A percentile compares a stretch with the other conserved stretches of the same genome.
These are phyloP conservation scores for Fistularia commersonii DNA, from an alignment of 2,797 vertebrate species.

Conservation along the genomic window DNA sequence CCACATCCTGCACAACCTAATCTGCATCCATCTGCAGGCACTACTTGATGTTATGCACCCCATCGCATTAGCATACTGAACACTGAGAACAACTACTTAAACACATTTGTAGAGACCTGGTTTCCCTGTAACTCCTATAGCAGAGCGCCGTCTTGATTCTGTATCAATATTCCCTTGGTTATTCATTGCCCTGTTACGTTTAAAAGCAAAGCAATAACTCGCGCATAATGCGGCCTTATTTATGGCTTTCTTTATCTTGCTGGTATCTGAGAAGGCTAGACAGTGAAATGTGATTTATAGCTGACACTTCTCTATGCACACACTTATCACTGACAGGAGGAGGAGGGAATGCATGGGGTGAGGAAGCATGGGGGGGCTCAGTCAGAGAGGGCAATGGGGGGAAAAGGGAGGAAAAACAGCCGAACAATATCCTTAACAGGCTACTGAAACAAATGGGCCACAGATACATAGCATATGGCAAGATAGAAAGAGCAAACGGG, in stretches of 20 bases:
- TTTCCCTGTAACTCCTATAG: constrained; percentile 32
- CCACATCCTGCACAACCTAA: constrained; percentile 57
- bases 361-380: constrained; percentile 59
- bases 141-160: constrained; percentile 35
- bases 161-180: constrained; percentile 36
- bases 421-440: constrained; percentile 56
- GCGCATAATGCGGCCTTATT: constrained; percentile 55
- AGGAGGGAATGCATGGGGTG: constrained; percentile 69
- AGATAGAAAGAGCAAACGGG: constrained; percentile 50
- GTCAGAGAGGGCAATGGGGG: constrained; percentile 40
- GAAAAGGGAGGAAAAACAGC: constrained; percentile 23
- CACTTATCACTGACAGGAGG: constrained; percentile 69
- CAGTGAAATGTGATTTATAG: constrained; percentile 72
- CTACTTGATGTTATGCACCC: constrained; percentile 39
- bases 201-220: constrained; percentile 62
- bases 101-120: constrained; percentile 37
- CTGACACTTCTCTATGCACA: constrained; percentile 72
- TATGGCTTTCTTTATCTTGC: constrained; percentile 65
- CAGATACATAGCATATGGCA: constrained; percentile 62
- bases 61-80: constrained; percentile 52
- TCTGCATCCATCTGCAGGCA: constrained; percentile 60
- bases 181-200: constrained; percentile 55
- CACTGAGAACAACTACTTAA: constrained; percentile 47
- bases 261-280: constrained; percentile 81
- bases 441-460: constrained; percentile 70